These are phyloP conservation scores for Telmatherina bonti DNA, from an alignment of 2,797 vertebrate species.

Conservation along the genomic window DNA sequence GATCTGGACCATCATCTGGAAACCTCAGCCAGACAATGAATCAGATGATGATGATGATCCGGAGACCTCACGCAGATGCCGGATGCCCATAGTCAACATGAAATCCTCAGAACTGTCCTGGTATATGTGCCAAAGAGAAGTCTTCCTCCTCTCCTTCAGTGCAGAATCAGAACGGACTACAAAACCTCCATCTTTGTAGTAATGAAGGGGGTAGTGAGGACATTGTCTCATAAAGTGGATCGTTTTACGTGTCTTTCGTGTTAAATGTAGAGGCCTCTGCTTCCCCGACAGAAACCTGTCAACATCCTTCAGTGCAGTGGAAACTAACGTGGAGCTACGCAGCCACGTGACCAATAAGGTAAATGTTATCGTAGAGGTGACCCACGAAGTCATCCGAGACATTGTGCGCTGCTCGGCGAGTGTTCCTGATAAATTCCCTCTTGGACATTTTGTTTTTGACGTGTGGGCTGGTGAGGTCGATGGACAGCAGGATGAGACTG, in stretches of 20 bases:
- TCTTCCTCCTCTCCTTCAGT: slow-evolving; percentile 48
- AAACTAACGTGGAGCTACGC: slow-evolving; percentile 79
- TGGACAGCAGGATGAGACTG: slow-evolving; percentile 98
- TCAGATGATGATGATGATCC: too few species aligned
- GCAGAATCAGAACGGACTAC: slow-evolving; percentile 50
- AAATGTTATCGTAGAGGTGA: slow-evolving; percentile 99
- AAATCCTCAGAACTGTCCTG: slow-evolving; percentile 10
- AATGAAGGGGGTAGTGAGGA: slow-evolving; percentile 10
- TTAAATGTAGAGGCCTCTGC: slow-evolving; percentile 1
- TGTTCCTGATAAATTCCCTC: slow-evolving; percentile 98
- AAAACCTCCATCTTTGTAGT: slow-evolving; percentile 30
- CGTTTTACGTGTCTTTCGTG: background rate
- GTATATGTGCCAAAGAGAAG: slow-evolving; percentile 8
- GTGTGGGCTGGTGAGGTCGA: slow-evolving; percentile 96
- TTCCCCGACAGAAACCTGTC: slow-evolving; percentile 23
- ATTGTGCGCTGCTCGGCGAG: slow-evolving; percentile 94
- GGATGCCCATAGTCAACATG: slow-evolving; percentile 5
- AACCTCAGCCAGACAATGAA: background rate
- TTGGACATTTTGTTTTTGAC: slow-evolving; percentile 99
- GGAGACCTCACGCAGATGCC: background rate
- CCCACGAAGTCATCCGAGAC: slow-evolving; percentile 99
- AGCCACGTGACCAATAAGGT: slow-evolving; percentile 98
- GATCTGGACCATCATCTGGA: too few species aligned
- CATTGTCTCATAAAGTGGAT: slow-evolving; percentile 40
- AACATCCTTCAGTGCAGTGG: slow-evolving; percentile 61